Percentiles rank a stretch among this genome's conserved stretches.
These are phyloP conservation scores for Copidosoma floridanum DNA, from an alignment of 1,140 invertebrate genomes.

Conservation along the genomic window DNA sequence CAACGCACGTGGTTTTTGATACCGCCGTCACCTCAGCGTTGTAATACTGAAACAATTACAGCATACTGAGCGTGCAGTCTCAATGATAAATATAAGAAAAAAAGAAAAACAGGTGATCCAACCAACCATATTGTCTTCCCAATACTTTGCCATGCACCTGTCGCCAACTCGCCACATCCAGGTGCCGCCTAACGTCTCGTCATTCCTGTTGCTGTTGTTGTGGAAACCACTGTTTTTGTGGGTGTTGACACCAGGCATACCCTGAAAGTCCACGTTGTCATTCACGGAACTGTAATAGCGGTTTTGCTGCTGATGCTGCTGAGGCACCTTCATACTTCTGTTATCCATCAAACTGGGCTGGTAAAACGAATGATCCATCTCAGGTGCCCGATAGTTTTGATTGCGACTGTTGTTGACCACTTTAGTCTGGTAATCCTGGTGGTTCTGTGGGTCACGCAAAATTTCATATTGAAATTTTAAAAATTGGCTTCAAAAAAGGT, in stretches of 20 bases:
- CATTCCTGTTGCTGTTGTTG: slow-evolving; percentile 36
- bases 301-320: slow-evolving; percentile 36
- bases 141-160: slow-evolving; percentile 84
- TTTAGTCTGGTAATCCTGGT: slow-evolving; percentile 18
- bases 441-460: slow-evolving; percentile 10
- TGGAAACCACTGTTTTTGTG: slow-evolving; percentile 39
- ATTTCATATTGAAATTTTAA: no score
- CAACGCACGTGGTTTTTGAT: slow-evolving; percentile 77
- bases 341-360: slow-evolving; percentile 34
- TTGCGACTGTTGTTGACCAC: slow-evolving; percentile 15
- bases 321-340: slow-evolving; percentile 37
- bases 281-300: slow-evolving; percentile 29
- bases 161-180: slow-evolving; percentile 76
- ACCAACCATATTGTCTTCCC: slow-evolving; percentile 85
- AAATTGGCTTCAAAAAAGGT: no score
- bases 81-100: no score
- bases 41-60: no score
- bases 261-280: slow-evolving; percentile 30
- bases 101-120: no score
- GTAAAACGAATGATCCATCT: slow-evolving; percentile 11
- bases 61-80: no score
- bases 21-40: slow-evolving; percentile 78
- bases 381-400: slow-evolving; percentile 13
- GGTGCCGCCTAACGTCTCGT: slow-evolving; percentile 32
- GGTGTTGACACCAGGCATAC: slow-evolving; percentile 24